Evolutionary conservation across 1,140 invertebrate species (phyloP), one percentile per base, ranked within the genome.

Genomic region (Neotoxoptera formosana): DNA sequence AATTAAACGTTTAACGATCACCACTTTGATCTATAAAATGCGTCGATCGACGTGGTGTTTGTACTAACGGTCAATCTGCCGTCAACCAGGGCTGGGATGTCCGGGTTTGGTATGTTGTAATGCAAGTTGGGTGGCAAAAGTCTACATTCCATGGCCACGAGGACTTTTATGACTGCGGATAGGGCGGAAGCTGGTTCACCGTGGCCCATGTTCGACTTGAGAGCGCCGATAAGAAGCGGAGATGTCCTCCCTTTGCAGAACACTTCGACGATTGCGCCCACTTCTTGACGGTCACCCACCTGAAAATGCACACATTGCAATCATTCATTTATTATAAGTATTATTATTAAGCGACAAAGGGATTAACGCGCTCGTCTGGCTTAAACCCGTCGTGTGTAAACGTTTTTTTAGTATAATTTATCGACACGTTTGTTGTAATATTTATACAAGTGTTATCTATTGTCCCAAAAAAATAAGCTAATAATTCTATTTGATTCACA

Each of bases 171-270:
- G 76, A 97, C 94, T 11, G 96, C 95, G 94, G 96, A 96, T 0
- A 97, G 93, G 48, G 96, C 96, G 94, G 97, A 97, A 4, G 96
- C 96, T 34, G 97, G 96, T 95, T 97, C 97, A 45, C 97, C 96
- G 94, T 98, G 97, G 0, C 97, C 97, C 96, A 97, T 96, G 95
- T 97, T 97, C 6, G 96, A 97, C 94, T 97, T 97, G 1, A 97
- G 96, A 20, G 97, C 97, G 7, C 97, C 97, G 94, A 97, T 96
- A 4, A 96, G 94, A 7, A 98, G 95, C 47, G 97, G 96, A 17
- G 94, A 60, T 9, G 95, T 94, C 81, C 96, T 95, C 36, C 95
- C 95, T 45, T 94, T 95, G 76, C 95, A 95, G 90, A 95, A 95
- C 20, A 95, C 94, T 30, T 94, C 93, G 20, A 95, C 94, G 8